Conservation (phyloP, 2,888 invertebrate species). For the Sarcophaga carnaria region DNA sequence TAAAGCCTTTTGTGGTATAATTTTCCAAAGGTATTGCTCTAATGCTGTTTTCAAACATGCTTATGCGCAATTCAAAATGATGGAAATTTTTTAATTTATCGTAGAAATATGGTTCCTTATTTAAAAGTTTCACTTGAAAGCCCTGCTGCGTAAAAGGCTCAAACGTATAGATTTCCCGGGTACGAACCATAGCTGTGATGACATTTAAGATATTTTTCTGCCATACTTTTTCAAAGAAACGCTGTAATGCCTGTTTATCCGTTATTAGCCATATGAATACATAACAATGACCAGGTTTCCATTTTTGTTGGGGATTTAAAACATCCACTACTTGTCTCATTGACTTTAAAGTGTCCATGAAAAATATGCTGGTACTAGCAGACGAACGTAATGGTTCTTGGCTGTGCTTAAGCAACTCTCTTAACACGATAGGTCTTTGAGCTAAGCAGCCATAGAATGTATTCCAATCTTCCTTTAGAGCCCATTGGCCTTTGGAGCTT, state of each 20-base stretch:
- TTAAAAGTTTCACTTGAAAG: slow-evolving; percentile 65
- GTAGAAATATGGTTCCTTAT: slow-evolving; percentile 62
- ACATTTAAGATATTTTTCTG: slow-evolving; percentile 73
- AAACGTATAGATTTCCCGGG: slow-evolving; percentile 72
- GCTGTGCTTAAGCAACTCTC: slow-evolving; percentile 69
- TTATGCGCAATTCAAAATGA: slow-evolving; percentile 73
- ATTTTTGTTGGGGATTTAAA: slow-evolving; percentile 73
- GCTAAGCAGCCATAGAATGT: slow-evolving; percentile 56
- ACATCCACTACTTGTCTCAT: slow-evolving; percentile 70
- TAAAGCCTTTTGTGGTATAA: slow-evolving; percentile 68
- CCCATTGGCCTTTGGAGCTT: not conserved
- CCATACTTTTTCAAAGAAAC: slow-evolving; percentile 75
- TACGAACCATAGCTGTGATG: slow-evolving; percentile 70
- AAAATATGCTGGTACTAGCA: slow-evolving; percentile 74
- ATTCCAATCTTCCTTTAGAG: slow-evolving; percentile 27
- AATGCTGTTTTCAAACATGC: slow-evolving; percentile 76
- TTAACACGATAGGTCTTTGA: slow-evolving; percentile 49
- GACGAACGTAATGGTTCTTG: slow-evolving; percentile 73
- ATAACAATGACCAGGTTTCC: slow-evolving; percentile 76
- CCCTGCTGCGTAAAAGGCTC: slow-evolving; percentile 75
- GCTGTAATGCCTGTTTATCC: slow-evolving; percentile 62
- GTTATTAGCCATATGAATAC: slow-evolving; percentile 74
- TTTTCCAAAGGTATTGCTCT: slow-evolving; percentile 73
- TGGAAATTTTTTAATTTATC: slow-evolving; percentile 75
- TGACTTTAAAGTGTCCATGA: slow-evolving; percentile 66